Evolutionary conservation across 2,113 vertebrate species (phyloP), one percentile per base, ranked within the genome.

Genomic region (Dicrurus megarhynchus): DNA sequence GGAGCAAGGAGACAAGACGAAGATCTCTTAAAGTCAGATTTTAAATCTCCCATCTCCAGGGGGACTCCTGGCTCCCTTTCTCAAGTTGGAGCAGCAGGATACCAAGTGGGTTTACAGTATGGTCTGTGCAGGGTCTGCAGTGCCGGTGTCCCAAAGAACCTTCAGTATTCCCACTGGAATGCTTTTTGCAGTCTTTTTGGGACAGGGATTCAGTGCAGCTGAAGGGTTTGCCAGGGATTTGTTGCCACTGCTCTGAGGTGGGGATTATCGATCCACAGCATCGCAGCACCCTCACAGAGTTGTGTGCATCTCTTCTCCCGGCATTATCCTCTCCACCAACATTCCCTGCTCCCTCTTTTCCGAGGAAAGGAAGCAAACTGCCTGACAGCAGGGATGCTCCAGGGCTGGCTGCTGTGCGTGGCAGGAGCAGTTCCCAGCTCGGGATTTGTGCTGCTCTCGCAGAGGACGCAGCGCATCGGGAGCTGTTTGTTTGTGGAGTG

Each of bases 391-490:
- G 87, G 44, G 50, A 4, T 50, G 28, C 30, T 71, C 7, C 44
- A n/a, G 41, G 20, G 13, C 6, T n/a, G 57, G 24, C 6, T 60
- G 22, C 2, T 76, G 65, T 28, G 56, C 1, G 0, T 42, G n/a
- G 39, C 52, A 50, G 61, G 32, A 84, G 57, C 35, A 55, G 26
- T n/a, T 85, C 12, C n/a, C 23, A 10, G 23, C 70, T 56, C 13
- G 23, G 50, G 32, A 22, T 55, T 41, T 5, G 46, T 32, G 41
- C 7, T 49, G 8, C 13, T 75, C 22, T 74, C 7, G 3, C 80
- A 28, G 33, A 85, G 59, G 11, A 26, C 28, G 10, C 27, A 16
- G 32, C 7, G 1, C 15, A 11, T 4, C 7, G 19, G 5, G 24
- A 65, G 33, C 32, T 3, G 0, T 67, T 64, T 80, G 24, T 60